Conservation (phyloP, 2,888 invertebrate genomes). For the Galeruca laticollis region DNA sequence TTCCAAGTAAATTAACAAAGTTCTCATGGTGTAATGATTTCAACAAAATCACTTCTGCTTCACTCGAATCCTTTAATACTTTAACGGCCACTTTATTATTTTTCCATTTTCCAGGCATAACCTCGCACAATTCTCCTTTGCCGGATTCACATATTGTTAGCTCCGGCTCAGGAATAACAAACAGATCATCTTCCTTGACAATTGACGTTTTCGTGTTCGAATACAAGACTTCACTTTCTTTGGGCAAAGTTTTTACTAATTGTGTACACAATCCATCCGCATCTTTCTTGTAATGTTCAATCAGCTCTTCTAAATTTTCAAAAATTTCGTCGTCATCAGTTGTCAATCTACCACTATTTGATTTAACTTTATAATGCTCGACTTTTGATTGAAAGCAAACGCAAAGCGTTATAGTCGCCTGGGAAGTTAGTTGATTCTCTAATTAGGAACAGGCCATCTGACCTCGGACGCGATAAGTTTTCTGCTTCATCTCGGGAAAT, state of each 20-base stretch:
- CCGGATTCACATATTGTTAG: slow-evolving; percentile 93
- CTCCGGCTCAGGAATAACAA: slow-evolving; percentile 91
- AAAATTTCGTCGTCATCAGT: slow-evolving; percentile 99
- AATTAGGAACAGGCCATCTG: slow-evolving; percentile 96
- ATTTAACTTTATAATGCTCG: slow-evolving; percentile 92
- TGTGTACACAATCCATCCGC: slow-evolving; percentile 98
- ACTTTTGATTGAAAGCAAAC: slow-evolving; percentile 94
- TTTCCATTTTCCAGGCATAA: slow-evolving; percentile 87
- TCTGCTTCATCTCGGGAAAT: slow-evolving; percentile 97
- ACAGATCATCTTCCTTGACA: slow-evolving; percentile 86
- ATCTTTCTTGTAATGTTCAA: slow-evolving; percentile 95
- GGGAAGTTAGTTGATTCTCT: slow-evolving; percentile 99
- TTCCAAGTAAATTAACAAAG: slow-evolving; percentile 94
- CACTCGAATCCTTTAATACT: slow-evolving; percentile 94
- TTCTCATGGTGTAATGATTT: slow-evolving; percentile 96
- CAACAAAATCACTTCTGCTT: slow-evolving; percentile 98
- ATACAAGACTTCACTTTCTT: slow-evolving; percentile 92
- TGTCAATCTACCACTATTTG: slow-evolving; percentile 76
- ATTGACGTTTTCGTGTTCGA: slow-evolving; percentile 88
- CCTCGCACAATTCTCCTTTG: slow-evolving; percentile 99
- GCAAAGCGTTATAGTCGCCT: slow-evolving; percentile 97
- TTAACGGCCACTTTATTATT: slow-evolving; percentile 94
- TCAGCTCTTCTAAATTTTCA: slow-evolving; percentile 91
- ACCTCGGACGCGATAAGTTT: slow-evolving; percentile 83
- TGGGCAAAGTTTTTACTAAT: slow-evolving; percentile 88